Conservation (phyloP, 2,113 vertebrate species). For the Castor canadensis region DNA sequence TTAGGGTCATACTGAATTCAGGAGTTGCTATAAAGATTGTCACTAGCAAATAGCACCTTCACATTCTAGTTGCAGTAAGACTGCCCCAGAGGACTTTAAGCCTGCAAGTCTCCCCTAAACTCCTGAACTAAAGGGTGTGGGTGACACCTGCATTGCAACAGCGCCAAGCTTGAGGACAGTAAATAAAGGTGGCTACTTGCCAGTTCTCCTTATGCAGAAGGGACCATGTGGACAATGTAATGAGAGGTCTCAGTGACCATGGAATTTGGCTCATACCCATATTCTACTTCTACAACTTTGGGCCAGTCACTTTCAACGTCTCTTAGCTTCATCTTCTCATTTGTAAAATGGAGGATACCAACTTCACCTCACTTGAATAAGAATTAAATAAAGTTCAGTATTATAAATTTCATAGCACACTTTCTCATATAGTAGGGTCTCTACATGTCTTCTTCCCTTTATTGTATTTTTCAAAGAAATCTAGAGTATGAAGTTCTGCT, state of each 20-base stretch:
- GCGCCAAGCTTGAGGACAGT: background rate
- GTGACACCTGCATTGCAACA: background rate
- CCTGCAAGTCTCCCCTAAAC: background rate
- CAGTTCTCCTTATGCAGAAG: background rate
- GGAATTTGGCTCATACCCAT: background rate
- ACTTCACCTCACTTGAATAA: background rate
- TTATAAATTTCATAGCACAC: background rate
- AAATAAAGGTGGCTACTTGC: background rate
- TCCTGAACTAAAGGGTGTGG: background rate
- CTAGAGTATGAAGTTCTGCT: background rate
- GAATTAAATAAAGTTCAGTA: background rate
- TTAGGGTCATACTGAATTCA: background rate
- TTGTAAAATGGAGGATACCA: background rate
- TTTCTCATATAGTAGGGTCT: background rate
- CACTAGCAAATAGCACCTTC: background rate
- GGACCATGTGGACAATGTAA: accelerated
- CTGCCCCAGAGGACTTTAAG: background rate
- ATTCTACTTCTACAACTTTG: background rate
- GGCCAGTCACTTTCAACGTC: background rate
- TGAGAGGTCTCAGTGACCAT: background rate
- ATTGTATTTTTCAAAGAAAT: background rate
- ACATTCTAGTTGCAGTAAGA: background rate
- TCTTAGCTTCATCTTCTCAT: background rate
- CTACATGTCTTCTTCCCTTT: background rate
- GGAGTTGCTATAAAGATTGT: background rate